phyloP scores from a whole-genome alignment of 1,140 invertebrate genomes.

The Drosophila sp. region DNA sequence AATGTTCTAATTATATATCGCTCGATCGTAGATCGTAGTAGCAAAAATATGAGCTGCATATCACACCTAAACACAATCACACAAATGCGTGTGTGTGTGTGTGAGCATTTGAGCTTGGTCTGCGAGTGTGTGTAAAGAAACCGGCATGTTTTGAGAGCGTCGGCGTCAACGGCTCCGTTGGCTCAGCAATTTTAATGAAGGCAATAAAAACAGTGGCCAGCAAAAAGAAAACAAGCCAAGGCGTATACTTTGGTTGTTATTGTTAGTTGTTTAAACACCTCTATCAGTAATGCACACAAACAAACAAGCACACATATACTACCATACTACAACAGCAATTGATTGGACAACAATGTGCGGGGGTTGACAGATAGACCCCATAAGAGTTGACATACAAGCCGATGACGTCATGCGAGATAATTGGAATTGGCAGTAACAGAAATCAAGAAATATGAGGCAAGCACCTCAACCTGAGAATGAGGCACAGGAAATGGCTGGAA shows the following conservation, averaged over 20 bases:
- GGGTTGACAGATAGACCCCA: conserved; percentile 61
- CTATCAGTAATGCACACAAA: conserved; percentile 49
- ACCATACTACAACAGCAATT: conserved; percentile 7
- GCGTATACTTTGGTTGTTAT: conserved; percentile 25
- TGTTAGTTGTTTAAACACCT: conserved; percentile 23
- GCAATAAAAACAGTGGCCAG: conserved; percentile 62
- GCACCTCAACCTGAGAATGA: conserved; percentile 68
- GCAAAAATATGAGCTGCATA: conserved; percentile 48
- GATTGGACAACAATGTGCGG: conserved; percentile 56
- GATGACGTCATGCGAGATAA: conserved; percentile 67
- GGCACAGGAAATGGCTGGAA: conserved; percentile 37
- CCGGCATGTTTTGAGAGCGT: conserved; percentile 49
- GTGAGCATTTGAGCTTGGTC: conserved; percentile 20
- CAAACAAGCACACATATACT: conserved; percentile 14
- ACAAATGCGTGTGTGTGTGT: conserved; percentile 3
- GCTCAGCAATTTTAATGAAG: conserved; percentile 59
- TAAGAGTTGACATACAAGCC: conserved; percentile 56
- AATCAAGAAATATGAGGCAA: conserved; percentile 10
- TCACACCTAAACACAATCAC: conserved; percentile 25
- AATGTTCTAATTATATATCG: conserved; percentile 13
- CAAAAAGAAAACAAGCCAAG: conserved; percentile 71
- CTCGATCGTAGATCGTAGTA: conserved; percentile 2
- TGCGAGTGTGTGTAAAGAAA: conserved; percentile 39
- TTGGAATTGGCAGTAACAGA: conserved; percentile 33
- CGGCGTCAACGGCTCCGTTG: conserved; percentile 49